Conservation (phyloP, 2,113 vertebrate genomes). For the Tyto alba region DNA sequence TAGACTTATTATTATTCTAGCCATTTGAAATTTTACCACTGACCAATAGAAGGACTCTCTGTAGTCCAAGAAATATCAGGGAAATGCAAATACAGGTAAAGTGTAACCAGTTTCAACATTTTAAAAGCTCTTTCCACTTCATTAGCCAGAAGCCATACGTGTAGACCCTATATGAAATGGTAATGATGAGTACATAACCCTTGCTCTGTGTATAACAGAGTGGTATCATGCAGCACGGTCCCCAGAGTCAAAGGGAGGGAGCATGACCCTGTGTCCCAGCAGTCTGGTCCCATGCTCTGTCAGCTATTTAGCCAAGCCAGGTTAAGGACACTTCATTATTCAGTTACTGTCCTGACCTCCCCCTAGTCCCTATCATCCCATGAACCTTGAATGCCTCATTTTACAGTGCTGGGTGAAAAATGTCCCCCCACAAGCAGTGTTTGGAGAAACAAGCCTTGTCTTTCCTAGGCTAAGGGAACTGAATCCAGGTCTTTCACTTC, state of each 20-base stretch:
- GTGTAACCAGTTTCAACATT: neutral
- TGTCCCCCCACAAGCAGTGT: too few relatives aligned
- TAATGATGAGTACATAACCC: fast-evolving
- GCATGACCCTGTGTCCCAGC: neutral
- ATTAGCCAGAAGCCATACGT: neutral
- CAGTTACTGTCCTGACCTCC: neutral
- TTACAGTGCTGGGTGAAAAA: neutral
- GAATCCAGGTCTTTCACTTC: neutral
- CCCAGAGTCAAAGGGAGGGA: neutral
- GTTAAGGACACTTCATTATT: neutral
- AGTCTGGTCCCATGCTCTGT: neutral
- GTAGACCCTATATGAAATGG: neutral
- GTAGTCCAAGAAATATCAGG: neutral
- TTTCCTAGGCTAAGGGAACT: neutral
- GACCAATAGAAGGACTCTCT: neutral
- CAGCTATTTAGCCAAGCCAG: neutral
- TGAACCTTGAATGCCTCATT: fast-evolving
- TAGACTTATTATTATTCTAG: neutral
- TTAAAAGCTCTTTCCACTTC: neutral
- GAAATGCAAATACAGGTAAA: neutral
- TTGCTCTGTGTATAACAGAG: neutral
- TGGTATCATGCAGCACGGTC: fast-evolving
- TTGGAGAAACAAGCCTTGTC: neutral
- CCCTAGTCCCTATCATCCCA: neutral
- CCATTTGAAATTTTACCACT: neutral